Base-by-base conservation (phyloP, 2,888 invertebrate genomes). In the Dione vanillae region DNA sequence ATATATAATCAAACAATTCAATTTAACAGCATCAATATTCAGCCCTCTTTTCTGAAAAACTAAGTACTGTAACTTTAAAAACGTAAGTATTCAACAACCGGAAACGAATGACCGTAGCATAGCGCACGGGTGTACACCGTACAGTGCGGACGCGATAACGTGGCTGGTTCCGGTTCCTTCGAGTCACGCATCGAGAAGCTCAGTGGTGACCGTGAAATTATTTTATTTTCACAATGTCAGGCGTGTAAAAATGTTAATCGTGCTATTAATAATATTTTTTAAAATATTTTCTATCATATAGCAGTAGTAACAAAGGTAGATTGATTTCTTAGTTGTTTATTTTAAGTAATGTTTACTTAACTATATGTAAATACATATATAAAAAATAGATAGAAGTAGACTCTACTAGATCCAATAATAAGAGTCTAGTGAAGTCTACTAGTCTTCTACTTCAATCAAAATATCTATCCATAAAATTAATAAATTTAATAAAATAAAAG, bases 151-250 rank as follows among this genome's bases (percentile, higher is more conserved):
- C 51, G 65, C 58, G 67, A 76, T 77, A 76, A 75, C 82, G 78
- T 82, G 80, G 78, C 80, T 81, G 78, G 79, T 83, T 85, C 85
- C 85, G 84, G 82, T 84, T 83, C 84, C 87, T 86, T 83, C 80
- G 73, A 83, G 90, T 89, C 89, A 91, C 90, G 90, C 89, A 87
- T 83, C 82, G 80, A 80, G 79, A 80, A 80, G 64, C 75, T 64
- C 70, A 51, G 77, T 77, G 76, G 75, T 14, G 74, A 35, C 65
- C 59, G 74, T 76, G 75, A 62, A 74, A 64, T 58, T 70, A 71
- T 56, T 52, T 45, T 27, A 19, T n/a, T 45, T 27, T 61, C n/a
- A n/a, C n/a, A 41, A 73, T 65, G 43, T 59, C 58, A n/a, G 3
- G 14, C n/a, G 27, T 43, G 59, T 43, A 6, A 59, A 59, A 59